Percentiles rank a stretch among this genome's conserved stretches.
Evolutionary conservation across 1,140 invertebrate species (phyloP).

Genomic region (Bombus confusus): DNA sequence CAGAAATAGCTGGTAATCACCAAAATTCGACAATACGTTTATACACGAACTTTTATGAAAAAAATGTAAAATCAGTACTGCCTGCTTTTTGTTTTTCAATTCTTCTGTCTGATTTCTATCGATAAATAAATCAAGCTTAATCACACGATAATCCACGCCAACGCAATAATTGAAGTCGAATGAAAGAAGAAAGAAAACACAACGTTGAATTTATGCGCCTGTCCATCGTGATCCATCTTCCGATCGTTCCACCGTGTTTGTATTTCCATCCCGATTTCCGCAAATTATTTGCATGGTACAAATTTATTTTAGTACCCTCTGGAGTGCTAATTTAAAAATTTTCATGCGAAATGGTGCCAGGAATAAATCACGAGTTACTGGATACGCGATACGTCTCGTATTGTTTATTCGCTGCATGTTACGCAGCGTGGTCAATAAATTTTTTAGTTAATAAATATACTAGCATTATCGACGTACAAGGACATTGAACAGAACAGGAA

Average conservation of each 20-base stretch:
- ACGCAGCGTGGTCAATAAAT: neutral
- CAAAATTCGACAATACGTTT: neutral
- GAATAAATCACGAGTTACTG: constrained; percentile 10
- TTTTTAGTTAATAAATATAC: neutral
- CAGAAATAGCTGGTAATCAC: neutral
- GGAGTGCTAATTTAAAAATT: constrained; percentile 8
- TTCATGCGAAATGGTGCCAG: neutral
- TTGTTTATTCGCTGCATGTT: constrained; percentile 5
- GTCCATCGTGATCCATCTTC: neutral
- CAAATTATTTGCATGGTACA: constrained; percentile 8
- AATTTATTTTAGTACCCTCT: neutral
- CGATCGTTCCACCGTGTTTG: neutral
- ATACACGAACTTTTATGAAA: neutral
- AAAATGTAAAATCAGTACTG: neutral
- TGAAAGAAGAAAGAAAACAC: neutral
- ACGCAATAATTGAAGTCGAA: neutral
- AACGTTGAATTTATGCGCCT: neutral
- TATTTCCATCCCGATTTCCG: neutral
- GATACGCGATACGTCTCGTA: neutral
- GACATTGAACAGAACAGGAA: neutral
- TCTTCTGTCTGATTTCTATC: neutral
- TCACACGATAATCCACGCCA: neutral
- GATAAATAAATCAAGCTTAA: neutral
- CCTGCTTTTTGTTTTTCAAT: neutral
- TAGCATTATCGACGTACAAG: neutral